Evolutionary conservation across 92 coral and sea anemone species (phyloP).

Genomic region (Porites divaricata): DNA sequence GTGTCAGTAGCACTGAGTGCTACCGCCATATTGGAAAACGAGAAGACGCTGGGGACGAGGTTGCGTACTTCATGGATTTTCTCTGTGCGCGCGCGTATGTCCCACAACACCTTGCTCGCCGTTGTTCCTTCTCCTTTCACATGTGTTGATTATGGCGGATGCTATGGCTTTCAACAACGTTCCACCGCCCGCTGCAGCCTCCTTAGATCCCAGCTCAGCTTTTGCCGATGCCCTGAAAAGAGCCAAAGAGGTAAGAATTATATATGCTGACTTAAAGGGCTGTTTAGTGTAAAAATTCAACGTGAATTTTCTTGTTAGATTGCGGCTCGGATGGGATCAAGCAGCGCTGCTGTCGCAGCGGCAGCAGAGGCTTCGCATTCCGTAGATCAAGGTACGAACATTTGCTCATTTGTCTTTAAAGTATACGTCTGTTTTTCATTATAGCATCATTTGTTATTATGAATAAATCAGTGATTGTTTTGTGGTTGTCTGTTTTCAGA

Average conservation of each 20-base stretch:
- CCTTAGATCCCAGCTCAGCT: conserved; percentile 80
- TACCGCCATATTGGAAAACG: too few species aligned
- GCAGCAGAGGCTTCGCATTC: conserved; percentile 33
- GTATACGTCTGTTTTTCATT: background rate
- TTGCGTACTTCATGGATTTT: too few species aligned
- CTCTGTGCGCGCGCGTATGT: background rate
- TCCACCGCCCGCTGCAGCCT: conserved; percentile 80
- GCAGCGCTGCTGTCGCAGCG: conserved; percentile 45
- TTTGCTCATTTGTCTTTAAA: conserved; percentile 12
- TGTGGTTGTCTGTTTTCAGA: conserved; percentile 32
- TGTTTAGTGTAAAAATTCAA: conserved; percentile 1
- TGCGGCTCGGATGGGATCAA: conserved; percentile 92
- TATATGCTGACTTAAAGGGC: background rate
- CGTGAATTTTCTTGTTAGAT: conserved; percentile 58
- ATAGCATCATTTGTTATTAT: background rate
- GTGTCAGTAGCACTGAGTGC: too few species aligned
- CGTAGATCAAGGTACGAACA: conserved; percentile 42
- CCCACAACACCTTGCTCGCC: conserved; percentile 18
- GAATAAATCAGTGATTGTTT: conserved; percentile 18
- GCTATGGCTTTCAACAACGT: conserved; percentile 69
- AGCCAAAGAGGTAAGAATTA: conserved; percentile 80
- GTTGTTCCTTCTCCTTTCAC: conserved; percentile 12
- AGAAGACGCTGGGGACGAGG: too few species aligned
- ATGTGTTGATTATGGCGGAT: conserved; percentile 75
- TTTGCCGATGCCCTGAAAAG: conserved; percentile 94